Evolutionary conservation across 2,113 vertebrate species (phyloP).

Genomic region (Notiomystis cincta): DNA sequence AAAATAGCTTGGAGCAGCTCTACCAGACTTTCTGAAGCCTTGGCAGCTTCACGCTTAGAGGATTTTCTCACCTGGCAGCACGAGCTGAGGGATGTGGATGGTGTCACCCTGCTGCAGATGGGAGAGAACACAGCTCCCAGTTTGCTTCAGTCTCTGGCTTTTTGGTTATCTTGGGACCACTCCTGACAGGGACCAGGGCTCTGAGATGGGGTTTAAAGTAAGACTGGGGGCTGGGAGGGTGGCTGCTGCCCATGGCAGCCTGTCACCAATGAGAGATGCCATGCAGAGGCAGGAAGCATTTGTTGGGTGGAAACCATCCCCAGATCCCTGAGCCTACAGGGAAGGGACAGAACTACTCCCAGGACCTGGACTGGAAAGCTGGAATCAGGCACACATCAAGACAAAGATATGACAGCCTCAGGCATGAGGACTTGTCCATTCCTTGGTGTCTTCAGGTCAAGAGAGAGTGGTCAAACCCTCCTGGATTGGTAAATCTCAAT

Average conservation of each 20-base stretch:
- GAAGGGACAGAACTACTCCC: accelerated
- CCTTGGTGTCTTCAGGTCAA: not conserved
- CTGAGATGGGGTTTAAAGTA: accelerated
- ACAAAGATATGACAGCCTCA: not conserved
- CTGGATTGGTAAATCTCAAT: not conserved
- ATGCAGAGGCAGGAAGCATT: not conserved
- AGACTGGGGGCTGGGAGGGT: accelerated
- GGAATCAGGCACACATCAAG: not conserved
- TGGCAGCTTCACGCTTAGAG: not conserved
- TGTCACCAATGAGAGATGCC: not conserved
- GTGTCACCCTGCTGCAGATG: not conserved
- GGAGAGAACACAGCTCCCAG: not conserved
- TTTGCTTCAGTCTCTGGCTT: not conserved
- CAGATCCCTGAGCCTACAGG: not conserved
- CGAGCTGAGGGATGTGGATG: not conserved
- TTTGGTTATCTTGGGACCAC: not conserved
- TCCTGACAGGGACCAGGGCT: not conserved
- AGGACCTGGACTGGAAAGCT: not conserved
- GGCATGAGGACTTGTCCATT: not conserved
- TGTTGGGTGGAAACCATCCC: not conserved
- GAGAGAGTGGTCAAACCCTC: not conserved
- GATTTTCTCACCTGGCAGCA: not conserved
- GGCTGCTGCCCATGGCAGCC: not conserved
- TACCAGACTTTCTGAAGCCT: not conserved
- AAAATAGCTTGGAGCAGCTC: accelerated